Evolutionary conservation across 2,113 vertebrate genomes (phyloP).

Genomic region (Mormyrus iriodes): DNA sequence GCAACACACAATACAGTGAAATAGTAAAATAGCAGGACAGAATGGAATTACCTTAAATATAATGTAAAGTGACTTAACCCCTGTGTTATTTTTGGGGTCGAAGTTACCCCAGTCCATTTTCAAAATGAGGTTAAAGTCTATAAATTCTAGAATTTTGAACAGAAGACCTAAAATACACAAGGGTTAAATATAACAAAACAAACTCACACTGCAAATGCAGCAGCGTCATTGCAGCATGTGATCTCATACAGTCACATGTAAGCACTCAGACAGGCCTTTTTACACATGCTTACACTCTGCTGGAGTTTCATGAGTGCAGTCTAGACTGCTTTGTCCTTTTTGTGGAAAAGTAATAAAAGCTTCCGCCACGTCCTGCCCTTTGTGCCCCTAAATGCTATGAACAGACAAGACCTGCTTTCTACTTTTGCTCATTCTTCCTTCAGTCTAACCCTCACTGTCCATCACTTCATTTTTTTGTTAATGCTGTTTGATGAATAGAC

Average conservation of each 20-base stretch:
- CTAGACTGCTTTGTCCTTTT: neutral
- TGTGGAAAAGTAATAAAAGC: neutral
- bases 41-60: neutral
- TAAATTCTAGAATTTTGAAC: too few relatives aligned
- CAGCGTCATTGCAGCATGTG: neutral
- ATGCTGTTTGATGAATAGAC: constrained; percentile 30
- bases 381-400: neutral
- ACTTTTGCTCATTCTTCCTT: neutral
- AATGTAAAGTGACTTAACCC: neutral
- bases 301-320: neutral
- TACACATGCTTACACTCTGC: neutral
- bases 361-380: neutral
- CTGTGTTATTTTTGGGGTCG: too few relatives aligned
- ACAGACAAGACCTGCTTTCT: neutral
- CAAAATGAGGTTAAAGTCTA: too few relatives aligned
- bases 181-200: neutral
- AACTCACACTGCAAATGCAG: neutral
- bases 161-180: too few relatives aligned
- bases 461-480: neutral
- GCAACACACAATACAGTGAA: too few relatives aligned
- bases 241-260: neutral
- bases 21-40: neutral
- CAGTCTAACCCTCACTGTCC: constrained; percentile 2
- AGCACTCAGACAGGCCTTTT: neutral
- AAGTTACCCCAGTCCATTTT: too few relatives aligned